Base-by-base conservation (phyloP, 1,140 invertebrate species). In the Propsilocerus akamusi region DNA sequence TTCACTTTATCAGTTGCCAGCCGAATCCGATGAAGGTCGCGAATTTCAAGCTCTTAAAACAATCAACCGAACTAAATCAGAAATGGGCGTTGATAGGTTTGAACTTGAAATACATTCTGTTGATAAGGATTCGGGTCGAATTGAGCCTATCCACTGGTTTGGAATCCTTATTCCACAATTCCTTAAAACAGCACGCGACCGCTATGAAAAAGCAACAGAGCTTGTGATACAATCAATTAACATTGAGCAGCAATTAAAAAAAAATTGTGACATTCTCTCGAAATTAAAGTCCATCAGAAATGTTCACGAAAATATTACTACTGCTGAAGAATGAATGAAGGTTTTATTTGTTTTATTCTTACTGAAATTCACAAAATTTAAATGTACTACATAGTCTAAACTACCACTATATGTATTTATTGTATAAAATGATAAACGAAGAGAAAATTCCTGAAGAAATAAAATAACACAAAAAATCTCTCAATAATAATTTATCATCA, bases 1-100 rank as follows among this genome's bases (percentile, higher is more conserved):
- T 6, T 58, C 59, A 22, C 51, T 50, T 5, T 57, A 59, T 2
- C 63, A 65, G 50, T 58, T 65, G 12, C 63, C 63, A 20, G 62
- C 63, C 0, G 60, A 64, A 51, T 60, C 62, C 50, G 51, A 56
- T 24, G 34, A 41, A 6, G 34, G 22, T n/a, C 12, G 14, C 6
- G 59, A 65, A 24, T 65, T 60, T 47, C 59, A 62, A 17, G 63
- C 63, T 1, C 53, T 65, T 7, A 25, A 11, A 12, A 51, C 50
- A 11, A 20, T 51, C 8, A 14, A 17, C 0, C 28, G 25, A 51
- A 23, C 24, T 14, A 20, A 49, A 10, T 17, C 26, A 10, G 49
- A 28, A 22, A 11, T 26, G 14, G 11, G 22, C 5, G n/a, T 7
- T 41, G 5, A 8, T 7, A 14, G 22, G 11, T 41, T 41, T 20